phyloP scores from a whole-genome alignment of 2,797 vertebrate genomes.

The Simalia tracyae region DNA sequence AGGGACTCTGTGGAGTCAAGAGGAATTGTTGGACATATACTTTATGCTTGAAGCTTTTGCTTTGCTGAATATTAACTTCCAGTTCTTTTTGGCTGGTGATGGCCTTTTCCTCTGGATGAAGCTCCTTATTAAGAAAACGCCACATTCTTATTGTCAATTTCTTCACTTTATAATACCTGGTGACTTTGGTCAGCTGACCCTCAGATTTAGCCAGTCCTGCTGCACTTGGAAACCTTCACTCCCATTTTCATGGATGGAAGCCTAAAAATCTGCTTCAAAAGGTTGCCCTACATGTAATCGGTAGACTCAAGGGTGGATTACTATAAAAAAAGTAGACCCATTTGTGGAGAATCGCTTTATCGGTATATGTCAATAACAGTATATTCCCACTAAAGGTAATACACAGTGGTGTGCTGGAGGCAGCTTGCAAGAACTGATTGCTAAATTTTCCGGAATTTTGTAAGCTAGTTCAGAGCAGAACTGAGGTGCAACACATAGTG shows the following conservation, averaged over 20 bases:
- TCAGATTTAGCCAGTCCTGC: neutral
- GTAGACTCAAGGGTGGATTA: no score
- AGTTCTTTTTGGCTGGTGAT: neutral
- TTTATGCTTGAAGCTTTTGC: neutral
- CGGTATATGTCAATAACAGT: no score
- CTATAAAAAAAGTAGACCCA: neutral
- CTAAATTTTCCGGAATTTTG: neutral
- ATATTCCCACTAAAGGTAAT: neutral
- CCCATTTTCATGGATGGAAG: neutral
- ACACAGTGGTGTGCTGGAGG: neutral
- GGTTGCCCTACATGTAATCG: neutral
- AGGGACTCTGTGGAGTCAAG: neutral
- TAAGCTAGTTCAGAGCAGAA: neutral
- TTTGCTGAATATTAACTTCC: neutral
- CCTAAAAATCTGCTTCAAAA: neutral
- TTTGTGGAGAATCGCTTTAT: neutral
- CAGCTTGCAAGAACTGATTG: neutral
- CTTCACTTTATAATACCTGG: neutral
- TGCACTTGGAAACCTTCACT: neutral
- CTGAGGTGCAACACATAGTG: neutral
- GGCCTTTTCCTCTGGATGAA: neutral
- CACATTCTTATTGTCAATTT: neutral
- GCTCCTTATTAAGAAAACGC: neutral
- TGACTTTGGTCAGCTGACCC: neutral
- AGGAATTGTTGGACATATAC: neutral